Evolutionary conservation across 2,797 vertebrate genomes (phyloP).

Genomic region (Toxotes lorentzi): DNA sequence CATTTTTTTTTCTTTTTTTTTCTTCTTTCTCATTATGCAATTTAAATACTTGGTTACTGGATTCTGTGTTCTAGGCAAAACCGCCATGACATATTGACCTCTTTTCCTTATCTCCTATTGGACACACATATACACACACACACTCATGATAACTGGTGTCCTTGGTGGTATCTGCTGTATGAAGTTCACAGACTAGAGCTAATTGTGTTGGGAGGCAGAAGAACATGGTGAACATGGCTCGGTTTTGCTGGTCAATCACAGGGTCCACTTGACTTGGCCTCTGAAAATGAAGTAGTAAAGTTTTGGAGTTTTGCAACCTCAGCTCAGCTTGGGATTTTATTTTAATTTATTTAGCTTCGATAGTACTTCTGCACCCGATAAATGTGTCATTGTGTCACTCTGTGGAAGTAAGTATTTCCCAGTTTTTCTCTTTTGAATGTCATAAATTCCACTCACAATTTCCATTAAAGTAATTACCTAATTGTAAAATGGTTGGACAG

Average conservation of each 20-base stretch:
- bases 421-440: neutral
- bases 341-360: neutral
- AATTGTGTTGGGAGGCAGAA: conserved; percentile 14
- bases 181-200: conserved; percentile 23
- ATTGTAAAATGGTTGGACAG: conserved; percentile 1
- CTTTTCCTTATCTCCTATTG: conserved; percentile 37
- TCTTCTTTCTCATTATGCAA: neutral
- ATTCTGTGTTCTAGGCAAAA: neutral
- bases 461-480: neutral
- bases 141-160: neutral
- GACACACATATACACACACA: conserved; percentile 17
- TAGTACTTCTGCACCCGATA: neutral
- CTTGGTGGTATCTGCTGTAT: conserved; percentile 30
- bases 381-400: neutral
- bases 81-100: conserved; percentile 16
- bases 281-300: neutral
- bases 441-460: neutral
- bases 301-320: neutral
- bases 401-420: neutral
- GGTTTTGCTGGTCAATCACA: neutral
- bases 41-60: neutral
- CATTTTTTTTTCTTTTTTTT: neutral
- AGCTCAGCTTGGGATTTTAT: neutral
- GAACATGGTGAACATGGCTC: neutral
- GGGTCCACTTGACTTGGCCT: neutral